Evolutionary conservation across 2,888 invertebrate species (phyloP).

Genomic region (Leptogaster cylindrica): DNA sequence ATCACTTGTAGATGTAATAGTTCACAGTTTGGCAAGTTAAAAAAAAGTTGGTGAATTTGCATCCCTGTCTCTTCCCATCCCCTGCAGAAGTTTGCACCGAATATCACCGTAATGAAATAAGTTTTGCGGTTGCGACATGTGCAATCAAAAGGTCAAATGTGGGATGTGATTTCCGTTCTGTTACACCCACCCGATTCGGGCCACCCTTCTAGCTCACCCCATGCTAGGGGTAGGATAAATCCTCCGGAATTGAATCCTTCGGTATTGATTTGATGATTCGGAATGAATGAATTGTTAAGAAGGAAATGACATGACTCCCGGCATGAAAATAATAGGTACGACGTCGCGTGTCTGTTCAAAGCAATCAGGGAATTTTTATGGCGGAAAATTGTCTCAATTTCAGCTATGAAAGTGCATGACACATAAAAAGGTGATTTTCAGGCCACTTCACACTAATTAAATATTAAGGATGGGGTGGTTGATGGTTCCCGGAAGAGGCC

Average conservation of each 20-base stretch:
- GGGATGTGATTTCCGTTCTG: too few species aligned
- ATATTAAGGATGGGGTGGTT: too few species aligned
- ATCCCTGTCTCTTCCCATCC: too few species aligned
- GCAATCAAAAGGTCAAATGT: constrained; percentile 43
- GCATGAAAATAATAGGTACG: neutral
- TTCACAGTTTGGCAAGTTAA: too few species aligned
- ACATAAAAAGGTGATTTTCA: neutral
- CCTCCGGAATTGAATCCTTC: too few species aligned
- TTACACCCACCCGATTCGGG: too few species aligned
- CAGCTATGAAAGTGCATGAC: neutral
- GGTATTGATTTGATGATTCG: neutral
- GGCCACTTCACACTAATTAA: neutral
- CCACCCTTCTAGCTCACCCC: too few species aligned
- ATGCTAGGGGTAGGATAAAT: too few species aligned
- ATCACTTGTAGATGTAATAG: too few species aligned
- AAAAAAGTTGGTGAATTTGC: too few species aligned
- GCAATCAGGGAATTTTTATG: neutral
- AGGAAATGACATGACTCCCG: neutral
- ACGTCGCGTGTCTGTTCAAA: neutral
- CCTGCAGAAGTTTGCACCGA: too few species aligned
- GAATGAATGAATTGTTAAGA: neutral
- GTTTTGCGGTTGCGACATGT: constrained; percentile 44
- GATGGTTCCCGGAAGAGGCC: too few species aligned
- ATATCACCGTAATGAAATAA: constrained; percentile 46
- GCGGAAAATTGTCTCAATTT: neutral